Evolutionary conservation across 2,113 vertebrate species (phyloP).

Genomic region (Columba livia): DNA sequence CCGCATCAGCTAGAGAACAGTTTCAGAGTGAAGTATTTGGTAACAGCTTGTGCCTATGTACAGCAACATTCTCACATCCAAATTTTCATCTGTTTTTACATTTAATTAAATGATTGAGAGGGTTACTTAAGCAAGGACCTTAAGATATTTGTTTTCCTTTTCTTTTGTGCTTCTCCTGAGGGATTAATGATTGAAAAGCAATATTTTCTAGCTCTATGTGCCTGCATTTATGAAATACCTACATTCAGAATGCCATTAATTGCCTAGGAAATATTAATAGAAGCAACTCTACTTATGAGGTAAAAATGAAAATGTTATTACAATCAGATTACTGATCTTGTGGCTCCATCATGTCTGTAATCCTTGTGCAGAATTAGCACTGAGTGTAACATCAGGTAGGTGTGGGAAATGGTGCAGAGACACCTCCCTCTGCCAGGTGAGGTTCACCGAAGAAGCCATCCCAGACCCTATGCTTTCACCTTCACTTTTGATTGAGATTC

Average conservation of each 20-base stretch:
- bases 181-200: not conserved
- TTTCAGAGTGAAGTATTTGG: not conserved
- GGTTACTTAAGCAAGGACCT: not conserved
- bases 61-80: not conserved
- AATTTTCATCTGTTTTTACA: not conserved
- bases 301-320: not conserved
- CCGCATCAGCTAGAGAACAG: not conserved
- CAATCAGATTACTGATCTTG: not conserved
- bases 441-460: not conserved
- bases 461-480: not conserved
- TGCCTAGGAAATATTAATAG: not conserved
- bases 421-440: fast-evolving
- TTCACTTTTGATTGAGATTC: not conserved
- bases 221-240: not conserved
- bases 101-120: not conserved
- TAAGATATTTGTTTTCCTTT: not conserved
- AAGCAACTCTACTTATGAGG: not conserved
- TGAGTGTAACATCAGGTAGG: fast-evolving
- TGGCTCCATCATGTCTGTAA: not conserved
- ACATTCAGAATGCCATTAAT: not conserved
- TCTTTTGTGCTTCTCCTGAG: not conserved
- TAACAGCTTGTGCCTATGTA: not conserved
- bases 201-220: not conserved
- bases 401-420: fast-evolving
- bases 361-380: not conserved